Base-by-base conservation (phyloP, 2,888 invertebrate genomes). In the Drosophila melanocephala region DNA sequence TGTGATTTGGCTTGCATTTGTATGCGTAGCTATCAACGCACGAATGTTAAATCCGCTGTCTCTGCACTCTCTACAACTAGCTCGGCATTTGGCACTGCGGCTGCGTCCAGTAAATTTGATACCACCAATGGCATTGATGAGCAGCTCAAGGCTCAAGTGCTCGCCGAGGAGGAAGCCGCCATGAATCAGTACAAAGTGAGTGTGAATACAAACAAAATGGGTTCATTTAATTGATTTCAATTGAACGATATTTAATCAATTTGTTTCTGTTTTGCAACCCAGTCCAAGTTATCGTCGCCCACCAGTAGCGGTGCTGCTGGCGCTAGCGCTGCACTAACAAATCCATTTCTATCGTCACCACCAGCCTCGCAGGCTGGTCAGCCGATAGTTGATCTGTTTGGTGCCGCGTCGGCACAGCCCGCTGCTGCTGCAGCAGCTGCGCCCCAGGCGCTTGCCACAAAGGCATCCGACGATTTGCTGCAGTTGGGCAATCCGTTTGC, bases 121-220 rank as follows among this genome's bases (percentile, higher is more conserved):
- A 93, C 95, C 92, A 94, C 96, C 76, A 96, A 96, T 90, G 96
- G 96, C 65, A 96, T 98, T 73, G 98, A 98, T 92, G 98, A 98
- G 92, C 96, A 96, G 66, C 95, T 98, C 72, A 96, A 96, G 91
- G 96, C 97, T 89, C 97, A 97, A 93, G 97, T 96, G 47, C 94
- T 99, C 72, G 99, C 99, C 35, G 99, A 99, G 92, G 99, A 99
- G 93, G 98, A 99, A 93, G 98, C 98, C 33, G 97, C 97, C 66
- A 96, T 99, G 95, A 98, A 97, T 94, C 97, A 98, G 94, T 97
- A 98, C 93, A 99, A 98, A 96, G 99, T 98, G 93, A 89, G 86
- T 81, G 42, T n/a, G 26, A 35, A 58, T 55, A 42, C 44, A 28
- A 47, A 59, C n/a, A 26, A 44, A 53, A 32, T 52, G 14, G 22